Evolutionary conservation across 2,888 invertebrate species (phyloP), one percentile per base, ranked within the genome.

Genomic region (Colostygia pectinataria): DNA sequence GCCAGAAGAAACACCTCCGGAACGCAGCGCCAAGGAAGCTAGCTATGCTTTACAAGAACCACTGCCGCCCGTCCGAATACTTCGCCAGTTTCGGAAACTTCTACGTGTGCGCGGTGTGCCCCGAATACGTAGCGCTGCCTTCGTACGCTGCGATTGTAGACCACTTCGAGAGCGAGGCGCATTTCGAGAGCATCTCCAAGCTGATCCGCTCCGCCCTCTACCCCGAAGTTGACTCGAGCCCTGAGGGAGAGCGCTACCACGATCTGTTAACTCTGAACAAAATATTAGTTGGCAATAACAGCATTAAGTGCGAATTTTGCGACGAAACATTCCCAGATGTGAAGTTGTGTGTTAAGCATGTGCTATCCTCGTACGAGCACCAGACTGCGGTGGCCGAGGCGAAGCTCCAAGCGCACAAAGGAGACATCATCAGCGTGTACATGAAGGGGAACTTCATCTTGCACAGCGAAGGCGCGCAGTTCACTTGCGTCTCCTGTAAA

Each of bases 31-130:
- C 90, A 2, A 65, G 77, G 3, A 90, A 90, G 42, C 66, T 90
- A 0, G 58, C 76, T 0, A 57, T 85, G 65, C 63, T 90, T 0
- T 90, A 86, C 59, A 86, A 77, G 27, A 89, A 89, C 46, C 74
- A 82, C 12, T 87, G 88, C 53, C 75, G 90, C 0, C 88, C 90
- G 0, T 74, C 78, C 0, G 90, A 90, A 54, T 89, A 88, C 51
- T 90, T 66, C 51, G 90, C 90, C 0, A 88, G 89, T 23, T 90
- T 90, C 57, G 90, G 90, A 13, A 90, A 90, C 39, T 88, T 74
- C 53, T 90, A 86, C 65, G 66, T 86, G 0, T 90, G 90, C 60
- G 58, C 84, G 0, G 66, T 90, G 0, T 90, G 90, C 44, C 86
- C 89, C 0, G 68, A 73, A 0, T 79, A 76, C 38, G 63, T 84